phyloP scores from a whole-genome alignment of 2,797 vertebrate genomes.

The Delichon dasypus region DNA sequence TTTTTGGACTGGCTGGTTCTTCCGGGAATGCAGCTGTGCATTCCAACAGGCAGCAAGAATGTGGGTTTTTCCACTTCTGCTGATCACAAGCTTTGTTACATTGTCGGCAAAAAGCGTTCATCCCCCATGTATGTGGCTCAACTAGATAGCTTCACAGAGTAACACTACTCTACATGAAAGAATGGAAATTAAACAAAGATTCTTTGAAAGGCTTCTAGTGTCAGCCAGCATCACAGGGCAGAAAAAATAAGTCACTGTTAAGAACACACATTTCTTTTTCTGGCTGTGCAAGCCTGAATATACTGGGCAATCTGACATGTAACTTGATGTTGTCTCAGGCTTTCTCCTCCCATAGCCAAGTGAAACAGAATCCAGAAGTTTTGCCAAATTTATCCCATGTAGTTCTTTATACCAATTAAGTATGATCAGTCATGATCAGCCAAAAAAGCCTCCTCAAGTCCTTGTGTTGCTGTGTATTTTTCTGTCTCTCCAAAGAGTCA shows the following conservation, averaged over 20 bases:
- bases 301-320: background rate
- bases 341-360: background rate
- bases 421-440: background rate
- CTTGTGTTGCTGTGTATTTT: background rate
- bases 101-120: background rate
- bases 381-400: background rate
- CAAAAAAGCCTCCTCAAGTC: background rate
- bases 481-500: background rate
- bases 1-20: background rate
- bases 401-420: background rate
- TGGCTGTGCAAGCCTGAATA: background rate
- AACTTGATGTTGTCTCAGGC: background rate
- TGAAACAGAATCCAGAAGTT: background rate
- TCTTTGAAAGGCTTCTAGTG: background rate
- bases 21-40: constrained; percentile 46
- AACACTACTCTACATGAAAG: background rate
- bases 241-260: background rate
- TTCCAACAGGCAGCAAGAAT: constrained; percentile 57
- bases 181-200: background rate
- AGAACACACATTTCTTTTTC: background rate
- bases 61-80: constrained; percentile 30
- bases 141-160: background rate
- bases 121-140: background rate
- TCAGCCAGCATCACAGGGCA: background rate
- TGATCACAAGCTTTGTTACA: constrained; percentile 13